Evolutionary conservation across 2,888 invertebrate genomes (phyloP).

Genomic region (Platycheirus albimanus): DNA sequence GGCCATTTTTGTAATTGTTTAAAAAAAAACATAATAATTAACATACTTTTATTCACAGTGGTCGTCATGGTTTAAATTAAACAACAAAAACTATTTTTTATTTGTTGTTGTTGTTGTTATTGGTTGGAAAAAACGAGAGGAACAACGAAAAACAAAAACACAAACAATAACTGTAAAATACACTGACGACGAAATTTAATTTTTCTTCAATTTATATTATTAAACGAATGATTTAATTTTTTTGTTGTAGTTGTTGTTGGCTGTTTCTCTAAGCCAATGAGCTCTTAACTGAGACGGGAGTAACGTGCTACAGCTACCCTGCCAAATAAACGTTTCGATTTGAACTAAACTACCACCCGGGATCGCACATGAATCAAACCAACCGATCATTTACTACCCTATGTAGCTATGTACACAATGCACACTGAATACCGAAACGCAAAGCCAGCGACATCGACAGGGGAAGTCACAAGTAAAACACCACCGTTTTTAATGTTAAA

Average conservation of each 20-base stretch:
- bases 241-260: not conserved
- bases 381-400: conserved; percentile 74
- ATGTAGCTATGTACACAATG: conserved; percentile 47
- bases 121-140: not conserved
- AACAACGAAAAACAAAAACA: conserved; percentile 17
- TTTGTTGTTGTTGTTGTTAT: not conserved
- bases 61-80: conserved; percentile 46
- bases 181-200: conserved; percentile 35
- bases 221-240: not conserved
- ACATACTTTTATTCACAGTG: conserved; percentile 43
- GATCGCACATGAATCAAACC: conserved; percentile 72
- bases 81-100: not conserved
- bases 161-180: conserved; percentile 27
- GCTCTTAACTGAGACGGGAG: conserved; percentile 6
- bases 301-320: conserved; percentile 36
- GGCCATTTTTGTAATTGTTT: too few species aligned
- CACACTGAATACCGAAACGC: too few species aligned
- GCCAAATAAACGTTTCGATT: conserved; percentile 55
- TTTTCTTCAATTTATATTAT: conserved; percentile 20
- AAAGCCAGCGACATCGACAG: conserved; percentile 29
- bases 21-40: too few species aligned
- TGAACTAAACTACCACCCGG: conserved; percentile 74
- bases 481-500: conserved; percentile 38
- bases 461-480: conserved; percentile 50
- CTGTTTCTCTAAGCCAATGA: conserved; percentile 17